A percentile compares a stretch with the other conserved stretches of the same genome.
These are phyloP conservation scores for Adineta ricciae DNA, from an alignment of 2,888 invertebrate genomes.

Conservation along the genomic window DNA sequence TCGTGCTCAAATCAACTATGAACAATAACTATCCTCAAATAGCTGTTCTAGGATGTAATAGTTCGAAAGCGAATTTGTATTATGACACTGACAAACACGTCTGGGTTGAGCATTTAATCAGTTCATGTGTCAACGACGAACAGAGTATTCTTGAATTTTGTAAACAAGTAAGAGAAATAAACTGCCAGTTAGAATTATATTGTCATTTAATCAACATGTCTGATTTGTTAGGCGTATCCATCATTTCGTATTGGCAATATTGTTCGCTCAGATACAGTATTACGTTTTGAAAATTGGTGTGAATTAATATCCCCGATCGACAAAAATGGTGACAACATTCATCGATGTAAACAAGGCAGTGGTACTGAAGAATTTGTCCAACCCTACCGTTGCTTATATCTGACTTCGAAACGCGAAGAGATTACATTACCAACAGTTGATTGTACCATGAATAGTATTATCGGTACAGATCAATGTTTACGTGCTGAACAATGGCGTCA, in stretches of 20 bases:
- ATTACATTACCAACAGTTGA: neutral
- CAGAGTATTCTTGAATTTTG: neutral
- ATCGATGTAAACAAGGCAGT: neutral
- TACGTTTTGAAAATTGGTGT: constrained; percentile 11
- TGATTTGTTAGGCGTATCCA: neutral
- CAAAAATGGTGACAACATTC: constrained; percentile 8
- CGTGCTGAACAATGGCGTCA: neutral
- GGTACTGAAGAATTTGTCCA: neutral
- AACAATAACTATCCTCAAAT: constrained; percentile 16
- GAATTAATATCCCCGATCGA: neutral
- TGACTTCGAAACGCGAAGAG: neutral
- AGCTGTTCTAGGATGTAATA: neutral
- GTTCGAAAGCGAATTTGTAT: neutral
- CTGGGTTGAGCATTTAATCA: neutral
- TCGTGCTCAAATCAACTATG: neutral
- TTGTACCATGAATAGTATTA: neutral
- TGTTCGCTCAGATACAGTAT: neutral
- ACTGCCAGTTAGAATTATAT: too few species aligned
- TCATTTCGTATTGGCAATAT: constrained; percentile 8
- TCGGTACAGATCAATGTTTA: neutral
- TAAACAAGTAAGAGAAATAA: neutral
- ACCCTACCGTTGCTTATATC: neutral
- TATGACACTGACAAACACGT: neutral
- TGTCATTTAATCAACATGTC: too few species aligned
- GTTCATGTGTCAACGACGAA: neutral